These are phyloP conservation scores for Montipora capitata DNA, from an alignment of 92 coral and sea anemone genomes.

Conservation along the genomic window DNA sequence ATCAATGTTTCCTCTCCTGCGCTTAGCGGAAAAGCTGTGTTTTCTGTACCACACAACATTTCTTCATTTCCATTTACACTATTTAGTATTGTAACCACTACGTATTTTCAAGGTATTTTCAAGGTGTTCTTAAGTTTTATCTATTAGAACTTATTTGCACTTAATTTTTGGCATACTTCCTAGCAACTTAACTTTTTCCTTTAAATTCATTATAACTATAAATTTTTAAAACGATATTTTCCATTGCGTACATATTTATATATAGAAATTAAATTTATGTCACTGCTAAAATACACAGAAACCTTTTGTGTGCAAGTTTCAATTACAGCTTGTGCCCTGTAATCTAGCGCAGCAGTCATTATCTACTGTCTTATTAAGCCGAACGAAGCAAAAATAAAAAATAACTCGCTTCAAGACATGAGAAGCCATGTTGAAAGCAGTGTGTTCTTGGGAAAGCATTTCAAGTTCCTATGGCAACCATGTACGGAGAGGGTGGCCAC, in stretches of 20 bases:
- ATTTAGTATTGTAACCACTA: too few relatives aligned
- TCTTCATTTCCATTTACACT: too few relatives aligned
- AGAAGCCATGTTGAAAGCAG: not conserved
- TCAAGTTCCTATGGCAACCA: not conserved
- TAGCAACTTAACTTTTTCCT: not conserved
- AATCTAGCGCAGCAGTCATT: too few relatives aligned
- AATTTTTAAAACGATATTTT: not conserved
- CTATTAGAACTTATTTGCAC: not conserved
- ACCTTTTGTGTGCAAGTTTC: not conserved
- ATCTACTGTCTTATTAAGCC: too few relatives aligned
- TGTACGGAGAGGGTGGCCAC: not conserved
- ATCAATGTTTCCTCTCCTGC: not conserved
- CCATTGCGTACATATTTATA: not conserved
- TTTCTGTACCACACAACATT: too few relatives aligned
- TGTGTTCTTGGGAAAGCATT: not conserved
- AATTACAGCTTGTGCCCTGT: not conserved
- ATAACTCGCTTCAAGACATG: too few relatives aligned
- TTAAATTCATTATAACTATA: not conserved
- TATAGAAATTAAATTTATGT: not conserved
- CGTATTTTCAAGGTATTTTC: too few relatives aligned
- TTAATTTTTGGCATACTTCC: not conserved
- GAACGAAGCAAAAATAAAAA: not conserved
- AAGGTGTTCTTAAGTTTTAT: not conserved
- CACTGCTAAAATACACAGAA: slow-evolving; percentile 4
- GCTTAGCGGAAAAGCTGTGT: not conserved